phyloP scores from a whole-genome alignment of 53 echinoderm and acorn worm species.

The Zoroaster sp. region DNA sequence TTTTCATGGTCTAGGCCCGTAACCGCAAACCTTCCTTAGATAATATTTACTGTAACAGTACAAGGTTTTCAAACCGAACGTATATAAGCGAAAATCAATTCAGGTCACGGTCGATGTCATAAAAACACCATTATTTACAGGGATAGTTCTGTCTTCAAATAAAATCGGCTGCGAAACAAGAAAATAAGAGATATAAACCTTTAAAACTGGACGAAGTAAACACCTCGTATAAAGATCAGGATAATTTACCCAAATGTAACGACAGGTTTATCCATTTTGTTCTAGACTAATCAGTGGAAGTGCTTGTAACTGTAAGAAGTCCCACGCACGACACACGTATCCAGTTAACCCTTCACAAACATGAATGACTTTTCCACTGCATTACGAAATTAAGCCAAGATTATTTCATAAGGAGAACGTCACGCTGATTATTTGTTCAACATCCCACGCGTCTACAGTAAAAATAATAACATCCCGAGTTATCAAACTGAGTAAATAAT shows the following conservation, averaged over 20 bases:
- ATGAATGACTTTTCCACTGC: neutral
- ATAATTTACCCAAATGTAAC: neutral
- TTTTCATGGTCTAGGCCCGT: no score
- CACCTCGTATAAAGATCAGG: neutral
- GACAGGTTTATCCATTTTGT: no score
- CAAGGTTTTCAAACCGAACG: no score
- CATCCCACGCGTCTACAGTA: constrained; percentile 10
- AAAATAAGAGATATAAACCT: neutral
- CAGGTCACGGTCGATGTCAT: neutral
- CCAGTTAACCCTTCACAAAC: neutral
- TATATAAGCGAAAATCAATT: neutral
- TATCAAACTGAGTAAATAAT: constrained; percentile 2
- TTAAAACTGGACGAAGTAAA: neutral
- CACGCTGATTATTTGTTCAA: constrained; percentile 23
- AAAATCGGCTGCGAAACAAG: neutral
- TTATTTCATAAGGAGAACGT: neutral
- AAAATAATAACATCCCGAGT: neutral
- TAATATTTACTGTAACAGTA: no score
- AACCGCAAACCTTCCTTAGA: no score
- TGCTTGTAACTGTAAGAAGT: neutral
- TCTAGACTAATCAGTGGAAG: no score
- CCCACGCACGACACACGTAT: neutral
- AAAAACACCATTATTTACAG: neutral
- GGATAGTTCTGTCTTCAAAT: neutral
- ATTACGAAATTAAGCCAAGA: constrained; percentile 35